A percentile compares a stretch with the other conserved stretches of the same genome.
phyloP scores from a whole-genome alignment of 1,140 invertebrate species.

The Glomeris maerens region DNA sequence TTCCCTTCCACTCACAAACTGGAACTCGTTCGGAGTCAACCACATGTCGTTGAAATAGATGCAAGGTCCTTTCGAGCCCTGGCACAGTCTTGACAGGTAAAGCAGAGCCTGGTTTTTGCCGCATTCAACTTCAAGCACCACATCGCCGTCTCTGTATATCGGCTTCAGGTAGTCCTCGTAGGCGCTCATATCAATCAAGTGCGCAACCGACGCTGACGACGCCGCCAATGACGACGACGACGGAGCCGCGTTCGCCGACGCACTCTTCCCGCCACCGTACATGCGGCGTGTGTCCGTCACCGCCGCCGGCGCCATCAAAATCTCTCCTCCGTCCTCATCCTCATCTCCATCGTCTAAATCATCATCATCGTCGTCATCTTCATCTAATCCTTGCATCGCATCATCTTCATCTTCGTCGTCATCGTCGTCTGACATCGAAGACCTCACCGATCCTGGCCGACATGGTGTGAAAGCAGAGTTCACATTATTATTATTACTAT shows the following conservation, averaged over 20 bases:
- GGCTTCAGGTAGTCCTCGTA: conserved; percentile 29
- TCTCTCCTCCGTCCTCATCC: too few species aligned
- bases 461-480: too few species aligned
- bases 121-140: conserved; percentile 34
- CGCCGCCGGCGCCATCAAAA: too few species aligned
- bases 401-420: too few species aligned
- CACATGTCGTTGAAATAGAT: conserved; percentile 32
- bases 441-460: too few species aligned
- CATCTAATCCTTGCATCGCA: too few species aligned
- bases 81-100: conserved; percentile 31
- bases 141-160: conserved; percentile 28
- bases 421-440: too few species aligned
- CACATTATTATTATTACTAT: too few species aligned
- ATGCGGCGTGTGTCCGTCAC: too few species aligned
- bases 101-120: conserved; percentile 31
- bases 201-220: not conserved
- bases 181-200: conserved; percentile 12
- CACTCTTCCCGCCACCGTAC: too few species aligned
- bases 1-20: conserved; percentile 35
- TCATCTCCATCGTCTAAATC: too few species aligned
- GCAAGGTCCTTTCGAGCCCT: conserved; percentile 35
- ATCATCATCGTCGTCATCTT: too few species aligned
- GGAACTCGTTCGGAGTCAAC: conserved; percentile 40
- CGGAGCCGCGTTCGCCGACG: not conserved
- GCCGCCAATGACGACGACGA: not conserved